Percentiles rank a stretch among this genome's conserved stretches.
Evolutionary conservation across 2,888 invertebrate genomes (phyloP).

Genomic region (Deilephila porcellus): DNA sequence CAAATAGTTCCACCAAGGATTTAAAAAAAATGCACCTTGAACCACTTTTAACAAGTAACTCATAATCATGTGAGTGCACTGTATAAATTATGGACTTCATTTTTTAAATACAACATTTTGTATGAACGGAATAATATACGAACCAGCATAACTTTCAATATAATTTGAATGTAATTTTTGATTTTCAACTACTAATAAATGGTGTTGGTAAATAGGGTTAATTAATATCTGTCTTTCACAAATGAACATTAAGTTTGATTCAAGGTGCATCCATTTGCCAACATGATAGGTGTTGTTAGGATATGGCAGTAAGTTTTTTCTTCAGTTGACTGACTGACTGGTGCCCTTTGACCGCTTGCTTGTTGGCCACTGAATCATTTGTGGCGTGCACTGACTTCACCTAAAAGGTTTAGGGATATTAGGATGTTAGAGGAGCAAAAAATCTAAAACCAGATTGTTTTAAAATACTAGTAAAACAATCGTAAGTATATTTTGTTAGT

Average conservation of each 20-base stretch:
- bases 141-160: no score
- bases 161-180: no score
- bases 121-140: no score
- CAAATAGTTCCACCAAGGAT: not conserved
- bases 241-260: not conserved
- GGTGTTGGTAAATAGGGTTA: no score
- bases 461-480: not conserved
- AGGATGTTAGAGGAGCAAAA: not conserved
- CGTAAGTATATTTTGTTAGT: not conserved
- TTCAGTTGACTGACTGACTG: constrained; percentile 76
- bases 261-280: constrained; percentile 36
- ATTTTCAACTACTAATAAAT: no score
- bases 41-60: not conserved
- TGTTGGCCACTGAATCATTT: constrained; percentile 66
- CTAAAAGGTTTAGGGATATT: constrained; percentile 50
- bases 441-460: constrained; percentile 14
- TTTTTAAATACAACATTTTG: no score
- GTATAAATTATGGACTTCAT: no score
- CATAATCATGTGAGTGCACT: no score
- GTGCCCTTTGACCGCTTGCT: constrained; percentile 66
- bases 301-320: constrained; percentile 67
- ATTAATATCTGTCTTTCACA: not conserved
- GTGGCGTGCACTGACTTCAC: constrained; percentile 81
- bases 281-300: constrained; percentile 47
- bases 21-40: constrained; percentile 1